Percentiles rank a stretch among this genome's conserved stretches.
Conservation (phyloP, 2,888 invertebrate species). For the Agrotis clavis region DNA sequence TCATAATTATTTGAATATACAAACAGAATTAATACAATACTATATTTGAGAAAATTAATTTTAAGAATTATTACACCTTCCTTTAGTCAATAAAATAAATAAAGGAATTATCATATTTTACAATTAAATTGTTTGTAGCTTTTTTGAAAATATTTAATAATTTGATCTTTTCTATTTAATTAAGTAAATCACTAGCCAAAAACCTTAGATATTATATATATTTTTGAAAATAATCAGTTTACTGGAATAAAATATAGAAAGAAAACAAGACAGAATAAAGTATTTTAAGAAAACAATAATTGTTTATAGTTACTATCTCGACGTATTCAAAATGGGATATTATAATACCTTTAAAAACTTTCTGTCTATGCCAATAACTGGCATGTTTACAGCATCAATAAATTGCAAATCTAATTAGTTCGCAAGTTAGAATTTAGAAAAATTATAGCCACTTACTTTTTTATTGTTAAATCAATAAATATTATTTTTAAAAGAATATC, state of each 20-base stretch:
- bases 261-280: not conserved
- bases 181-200: constrained; percentile 1
- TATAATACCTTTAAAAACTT: too few relatives aligned
- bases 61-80: not conserved
- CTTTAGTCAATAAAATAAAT: constrained; percentile 4
- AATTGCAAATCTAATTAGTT: too few relatives aligned
- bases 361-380: too few relatives aligned
- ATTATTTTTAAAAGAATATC: too few relatives aligned
- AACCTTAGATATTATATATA: not conserved
- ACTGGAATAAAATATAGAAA: not conserved
- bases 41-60: not conserved
- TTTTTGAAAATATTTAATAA: constrained; percentile 24
- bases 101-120: not conserved
- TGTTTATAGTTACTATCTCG: not conserved
- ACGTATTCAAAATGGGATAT: not conserved
- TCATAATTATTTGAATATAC: not conserved
- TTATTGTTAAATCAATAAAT: too few relatives aligned
- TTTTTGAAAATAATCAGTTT: not conserved
- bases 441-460: too few relatives aligned
- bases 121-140: constrained; percentile 19
- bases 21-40: not conserved
- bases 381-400: too few relatives aligned
- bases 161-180: constrained; percentile 5
- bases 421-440: too few relatives aligned
- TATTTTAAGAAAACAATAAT: not conserved